A percentile compares a stretch with the other conserved stretches of the same genome.
Conservation (phyloP, 2,888 invertebrate genomes). For the Megamerina dolium region DNA sequence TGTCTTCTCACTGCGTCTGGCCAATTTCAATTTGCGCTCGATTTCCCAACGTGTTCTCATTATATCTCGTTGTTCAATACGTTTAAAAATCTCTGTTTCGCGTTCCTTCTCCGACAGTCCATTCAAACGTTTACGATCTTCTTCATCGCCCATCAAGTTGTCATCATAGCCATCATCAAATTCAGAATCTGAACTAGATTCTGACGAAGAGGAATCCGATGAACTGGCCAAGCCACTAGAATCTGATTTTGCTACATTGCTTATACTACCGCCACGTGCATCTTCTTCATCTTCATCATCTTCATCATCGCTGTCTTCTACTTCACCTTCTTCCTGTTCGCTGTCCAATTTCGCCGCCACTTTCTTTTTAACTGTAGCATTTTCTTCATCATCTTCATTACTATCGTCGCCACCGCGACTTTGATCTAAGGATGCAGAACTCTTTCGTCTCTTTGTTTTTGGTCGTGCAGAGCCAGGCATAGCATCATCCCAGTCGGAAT, state of each 20-base stretch:
- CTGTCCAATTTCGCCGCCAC: conserved; percentile 27
- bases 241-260: neutral
- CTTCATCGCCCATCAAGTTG: conserved; percentile 94
- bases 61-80: conserved; percentile 89
- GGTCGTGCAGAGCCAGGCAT: conserved; percentile 43
- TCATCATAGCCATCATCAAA: conserved; percentile 97
- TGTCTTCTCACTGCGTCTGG: conserved; percentile 68
- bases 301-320: conserved; percentile 58
- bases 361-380: conserved; percentile 26
- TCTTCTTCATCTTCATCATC: conserved; percentile 49
- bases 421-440: conserved; percentile 44
- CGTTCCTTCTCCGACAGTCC: conserved; percentile 94
- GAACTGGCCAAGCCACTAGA: conserved; percentile 31
- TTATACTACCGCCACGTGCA: no score
- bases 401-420: conserved; percentile 42
- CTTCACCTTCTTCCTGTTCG: conserved; percentile 85
- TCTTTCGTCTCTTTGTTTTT: conserved; percentile 47
- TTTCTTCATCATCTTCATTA: conserved; percentile 36
- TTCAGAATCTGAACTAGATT: conserved; percentile 66
- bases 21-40: conserved; percentile 83
- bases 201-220: conserved; percentile 23
- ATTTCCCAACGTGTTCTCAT: conserved; percentile 95
- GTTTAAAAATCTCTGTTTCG: conserved; percentile 94
- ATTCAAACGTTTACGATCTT: conserved; percentile 82
- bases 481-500: conserved; percentile 52